phyloP scores from a whole-genome alignment of 2,888 invertebrate genomes.

The Podabrus alpinus region DNA sequence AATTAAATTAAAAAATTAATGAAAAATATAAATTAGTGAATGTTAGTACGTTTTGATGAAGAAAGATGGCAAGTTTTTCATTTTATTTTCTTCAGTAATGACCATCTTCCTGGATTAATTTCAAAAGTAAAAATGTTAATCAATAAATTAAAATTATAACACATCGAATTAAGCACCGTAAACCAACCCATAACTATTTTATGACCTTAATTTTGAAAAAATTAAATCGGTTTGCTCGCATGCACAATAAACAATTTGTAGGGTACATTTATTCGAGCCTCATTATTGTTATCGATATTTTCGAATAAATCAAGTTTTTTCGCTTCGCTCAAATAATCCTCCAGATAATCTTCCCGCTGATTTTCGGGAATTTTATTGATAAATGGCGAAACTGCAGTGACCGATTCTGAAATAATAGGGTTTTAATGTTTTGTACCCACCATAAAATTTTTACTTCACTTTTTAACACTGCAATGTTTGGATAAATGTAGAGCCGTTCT shows the following conservation, averaged over 20 bases:
- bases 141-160: background rate
- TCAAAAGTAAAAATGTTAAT: background rate
- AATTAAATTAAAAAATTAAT: background rate
- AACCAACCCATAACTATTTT: background rate
- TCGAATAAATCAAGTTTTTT: slow-evolving; percentile 56
- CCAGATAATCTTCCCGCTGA: slow-evolving; percentile 64
- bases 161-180: background rate
- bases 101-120: background rate
- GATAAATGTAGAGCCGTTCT: slow-evolving; percentile 60
- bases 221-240: slow-evolving; percentile 28
- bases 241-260: slow-evolving; percentile 38
- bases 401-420: slow-evolving; percentile 63
- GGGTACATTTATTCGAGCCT: slow-evolving; percentile 43
- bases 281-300: slow-evolving; percentile 54
- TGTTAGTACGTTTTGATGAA: background rate
- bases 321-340: slow-evolving; percentile 63
- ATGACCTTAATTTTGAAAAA: background rate
- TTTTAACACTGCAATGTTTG: slow-evolving; percentile 52
- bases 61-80: background rate
- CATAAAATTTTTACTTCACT: slow-evolving; percentile 38
- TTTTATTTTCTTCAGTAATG: background rate
- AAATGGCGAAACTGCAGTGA: slow-evolving; percentile 73
- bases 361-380: slow-evolving; percentile 63
- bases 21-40: background rate
- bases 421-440: background rate